phyloP scores from a whole-genome alignment of 2,113 vertebrate species.

The Galemys pyrenaicus region DNA sequence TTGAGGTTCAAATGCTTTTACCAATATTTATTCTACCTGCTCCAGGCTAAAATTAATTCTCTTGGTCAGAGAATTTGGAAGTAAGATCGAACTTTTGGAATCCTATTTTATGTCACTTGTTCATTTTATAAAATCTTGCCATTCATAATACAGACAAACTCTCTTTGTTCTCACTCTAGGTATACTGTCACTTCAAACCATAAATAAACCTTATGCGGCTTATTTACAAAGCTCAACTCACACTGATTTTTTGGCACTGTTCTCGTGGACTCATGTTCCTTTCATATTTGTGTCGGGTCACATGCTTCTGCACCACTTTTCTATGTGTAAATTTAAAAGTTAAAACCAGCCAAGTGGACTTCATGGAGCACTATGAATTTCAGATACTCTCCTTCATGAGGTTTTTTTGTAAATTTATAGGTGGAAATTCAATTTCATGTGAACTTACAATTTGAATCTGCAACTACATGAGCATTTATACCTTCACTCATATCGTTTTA shows the following conservation, averaged over 20 bases:
- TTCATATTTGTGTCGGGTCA: neutral
- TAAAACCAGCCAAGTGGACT: neutral
- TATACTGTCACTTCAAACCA: neutral
- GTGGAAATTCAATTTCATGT: conserved; percentile 58
- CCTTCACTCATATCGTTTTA: neutral
- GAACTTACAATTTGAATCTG: conserved; percentile 43
- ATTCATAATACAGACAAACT: neutral
- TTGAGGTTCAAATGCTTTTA: conserved; percentile 51
- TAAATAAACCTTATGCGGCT: neutral
- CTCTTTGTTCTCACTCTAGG: conserved; percentile 29
- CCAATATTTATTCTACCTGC: conserved; percentile 53
- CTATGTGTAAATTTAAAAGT: conserved; percentile 40
- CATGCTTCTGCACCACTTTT: neutral
- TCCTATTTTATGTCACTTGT: neutral
- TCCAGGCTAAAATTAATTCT: conserved; percentile 29
- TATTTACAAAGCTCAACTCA: neutral
- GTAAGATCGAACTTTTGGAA: conserved; percentile 57
- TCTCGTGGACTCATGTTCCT: neutral
- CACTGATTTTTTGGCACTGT: neutral
- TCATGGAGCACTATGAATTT: neutral
- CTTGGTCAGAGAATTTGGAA: neutral
- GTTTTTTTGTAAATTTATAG: neutral
- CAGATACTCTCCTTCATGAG: neutral
- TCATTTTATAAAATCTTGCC: conserved; percentile 22
- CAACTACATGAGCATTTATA: neutral